A percentile compares a stretch with the other conserved stretches of the same genome.
Evolutionary conservation across 2,797 vertebrate genomes (phyloP).

Genomic region (Malacoctenus gilli): DNA sequence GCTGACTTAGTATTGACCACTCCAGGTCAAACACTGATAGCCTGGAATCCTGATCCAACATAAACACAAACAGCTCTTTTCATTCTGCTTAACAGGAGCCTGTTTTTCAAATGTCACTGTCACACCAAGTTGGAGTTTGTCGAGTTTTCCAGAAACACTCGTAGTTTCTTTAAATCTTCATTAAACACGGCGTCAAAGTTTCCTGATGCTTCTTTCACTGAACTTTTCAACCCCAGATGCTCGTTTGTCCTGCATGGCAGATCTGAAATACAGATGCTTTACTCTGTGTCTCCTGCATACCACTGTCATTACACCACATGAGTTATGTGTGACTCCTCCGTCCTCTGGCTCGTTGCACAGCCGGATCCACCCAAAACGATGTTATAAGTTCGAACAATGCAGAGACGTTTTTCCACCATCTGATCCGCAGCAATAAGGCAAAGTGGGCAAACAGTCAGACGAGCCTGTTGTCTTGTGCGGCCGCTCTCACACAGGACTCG

Average conservation of each 20-base stretch:
- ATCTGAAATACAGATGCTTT: conserved; percentile 40
- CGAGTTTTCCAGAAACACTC: too few species aligned
- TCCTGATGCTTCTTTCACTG: neutral
- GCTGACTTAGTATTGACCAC: conserved; percentile 7
- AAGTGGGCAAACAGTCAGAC: neutral
- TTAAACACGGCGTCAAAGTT: too few species aligned
- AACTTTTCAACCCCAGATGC: neutral
- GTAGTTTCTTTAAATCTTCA: too few species aligned
- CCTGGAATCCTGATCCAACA: neutral
- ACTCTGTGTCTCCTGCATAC: conserved; percentile 50
- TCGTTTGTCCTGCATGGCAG: conserved; percentile 2
- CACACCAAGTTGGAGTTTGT: too few species aligned
- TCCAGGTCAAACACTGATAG: conserved; percentile 12
- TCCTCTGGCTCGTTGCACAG: neutral
- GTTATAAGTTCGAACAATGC: neutral
- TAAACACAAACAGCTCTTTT: neutral
- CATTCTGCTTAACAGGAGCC: neutral
- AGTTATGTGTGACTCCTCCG: conserved; percentile 19
- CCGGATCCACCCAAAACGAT: conserved; percentile 40
- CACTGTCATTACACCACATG: conserved; percentile 20
- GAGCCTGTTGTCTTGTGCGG: neutral
- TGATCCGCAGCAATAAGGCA: too few species aligned
- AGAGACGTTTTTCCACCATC: neutral
- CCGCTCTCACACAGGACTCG: neutral
- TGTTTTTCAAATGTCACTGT: neutral